phyloP scores from a whole-genome alignment of 53 echinoderm and acorn worm species.

The Actinopyga echinites region DNA sequence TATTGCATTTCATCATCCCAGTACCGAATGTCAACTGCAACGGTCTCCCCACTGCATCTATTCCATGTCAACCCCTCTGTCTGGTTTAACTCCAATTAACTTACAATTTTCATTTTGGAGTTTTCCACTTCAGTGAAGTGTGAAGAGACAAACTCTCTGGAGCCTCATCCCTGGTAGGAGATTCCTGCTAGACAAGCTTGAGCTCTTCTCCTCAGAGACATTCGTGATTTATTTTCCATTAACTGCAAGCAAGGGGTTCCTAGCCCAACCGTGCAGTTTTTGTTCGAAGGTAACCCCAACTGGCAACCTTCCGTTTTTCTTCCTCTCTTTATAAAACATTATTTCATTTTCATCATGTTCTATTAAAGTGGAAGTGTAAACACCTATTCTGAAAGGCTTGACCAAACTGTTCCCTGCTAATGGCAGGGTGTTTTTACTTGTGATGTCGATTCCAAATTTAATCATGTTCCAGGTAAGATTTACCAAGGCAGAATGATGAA shows the following conservation, averaged over 20 bases:
- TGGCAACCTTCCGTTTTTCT: no score
- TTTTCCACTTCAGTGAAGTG: conserved; percentile 37
- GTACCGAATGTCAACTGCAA: not conserved
- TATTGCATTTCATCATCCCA: conserved; percentile 21
- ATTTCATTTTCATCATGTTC: no score
- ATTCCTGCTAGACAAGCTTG: conserved; percentile 20
- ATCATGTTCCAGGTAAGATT: no score
- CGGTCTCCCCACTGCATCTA: not conserved
- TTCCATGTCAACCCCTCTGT: not conserved
- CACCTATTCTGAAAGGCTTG: no score
- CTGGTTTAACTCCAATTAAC: conserved; percentile 42
- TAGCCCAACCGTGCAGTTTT: conserved; percentile 29
- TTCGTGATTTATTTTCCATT: conserved; percentile 34
- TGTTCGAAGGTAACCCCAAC: not conserved
- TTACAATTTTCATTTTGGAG: conserved; percentile 40
- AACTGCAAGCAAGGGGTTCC: conserved; percentile 4
- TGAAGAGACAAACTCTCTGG: conserved; percentile 24
- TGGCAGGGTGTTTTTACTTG: no score
- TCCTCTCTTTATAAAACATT: no score
- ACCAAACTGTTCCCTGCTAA: no score
- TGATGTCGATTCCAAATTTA: no score
- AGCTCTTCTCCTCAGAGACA: conserved; percentile 11
- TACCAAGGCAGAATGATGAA: no score
- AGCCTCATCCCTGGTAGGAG: conserved; percentile 18
- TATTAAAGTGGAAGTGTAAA: no score